These are phyloP conservation scores for Himalopsyche anomala DNA, from an alignment of 2,888 invertebrate species.

Conservation along the genomic window DNA sequence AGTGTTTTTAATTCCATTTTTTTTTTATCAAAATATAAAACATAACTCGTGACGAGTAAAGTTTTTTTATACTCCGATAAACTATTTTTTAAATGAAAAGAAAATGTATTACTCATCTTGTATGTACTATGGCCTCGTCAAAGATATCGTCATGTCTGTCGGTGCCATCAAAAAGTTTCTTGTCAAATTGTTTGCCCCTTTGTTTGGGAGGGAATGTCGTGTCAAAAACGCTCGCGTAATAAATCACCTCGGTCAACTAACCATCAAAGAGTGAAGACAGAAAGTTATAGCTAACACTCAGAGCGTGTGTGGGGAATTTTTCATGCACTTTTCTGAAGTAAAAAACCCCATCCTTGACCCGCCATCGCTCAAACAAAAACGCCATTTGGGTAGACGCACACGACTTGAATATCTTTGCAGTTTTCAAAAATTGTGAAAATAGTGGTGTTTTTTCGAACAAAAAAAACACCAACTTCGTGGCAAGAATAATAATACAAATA, in stretches of 20 bases:
- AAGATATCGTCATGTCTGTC: background rate
- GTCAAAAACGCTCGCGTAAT: slow-evolving; percentile 48
- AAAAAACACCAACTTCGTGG: background rate
- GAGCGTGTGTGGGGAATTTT: slow-evolving; percentile 44
- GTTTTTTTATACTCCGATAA: too few species aligned
- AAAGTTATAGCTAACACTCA: slow-evolving; percentile 52
- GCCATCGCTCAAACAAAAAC: slow-evolving; percentile 47
- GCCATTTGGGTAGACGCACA: slow-evolving; percentile 24
- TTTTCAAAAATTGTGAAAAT: background rate
- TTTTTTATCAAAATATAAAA: too few species aligned
- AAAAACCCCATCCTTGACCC: slow-evolving; percentile 40
- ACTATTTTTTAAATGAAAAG: too few species aligned
- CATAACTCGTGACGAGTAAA: too few species aligned
- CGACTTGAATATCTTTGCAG: slow-evolving; percentile 20
- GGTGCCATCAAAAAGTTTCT: slow-evolving; percentile 15
- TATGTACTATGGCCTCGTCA: too few species aligned
- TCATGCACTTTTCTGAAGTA: slow-evolving; percentile 43
- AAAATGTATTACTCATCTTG: too few species aligned
- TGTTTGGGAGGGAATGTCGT: background rate
- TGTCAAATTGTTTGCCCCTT: slow-evolving; percentile 4
- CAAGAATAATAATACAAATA: background rate
- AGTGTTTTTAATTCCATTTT: too few species aligned
- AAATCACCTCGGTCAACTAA: slow-evolving; percentile 54
- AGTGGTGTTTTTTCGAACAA: background rate
- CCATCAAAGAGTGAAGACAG: slow-evolving; percentile 61